These are phyloP conservation scores for Itoplectis maculator DNA, from an alignment of 2,888 invertebrate genomes.

Conservation along the genomic window DNA sequence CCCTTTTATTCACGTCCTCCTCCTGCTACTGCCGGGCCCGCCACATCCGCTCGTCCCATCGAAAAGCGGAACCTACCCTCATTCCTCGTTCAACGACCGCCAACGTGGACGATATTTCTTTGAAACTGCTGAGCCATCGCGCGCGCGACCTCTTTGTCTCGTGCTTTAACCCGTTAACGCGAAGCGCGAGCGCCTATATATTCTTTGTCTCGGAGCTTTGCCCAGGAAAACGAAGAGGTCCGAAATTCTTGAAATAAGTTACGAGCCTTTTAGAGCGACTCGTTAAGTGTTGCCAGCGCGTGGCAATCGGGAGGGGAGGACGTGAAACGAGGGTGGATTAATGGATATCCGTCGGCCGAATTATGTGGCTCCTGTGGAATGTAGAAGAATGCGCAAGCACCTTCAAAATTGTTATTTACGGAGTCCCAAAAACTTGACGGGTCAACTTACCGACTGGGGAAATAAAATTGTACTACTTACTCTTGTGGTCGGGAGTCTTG, in stretches of 20 bases:
- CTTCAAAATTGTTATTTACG: too few relatives aligned
- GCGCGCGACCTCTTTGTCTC: slow-evolving; percentile 54
- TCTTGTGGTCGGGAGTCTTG: too few relatives aligned
- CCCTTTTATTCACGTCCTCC: slow-evolving; percentile 72
- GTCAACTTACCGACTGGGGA: too few relatives aligned
- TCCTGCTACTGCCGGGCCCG: slow-evolving; percentile 53
- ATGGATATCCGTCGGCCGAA: background rate
- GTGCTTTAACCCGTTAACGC: slow-evolving; percentile 70
- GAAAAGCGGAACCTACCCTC: slow-evolving; percentile 39
- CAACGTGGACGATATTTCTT: slow-evolving; percentile 72
- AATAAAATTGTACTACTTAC: too few relatives aligned
- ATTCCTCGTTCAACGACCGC: slow-evolving; percentile 44
- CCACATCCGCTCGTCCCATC: slow-evolving; percentile 61
- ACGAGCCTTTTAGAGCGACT: background rate
- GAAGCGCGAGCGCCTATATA: slow-evolving; percentile 65
- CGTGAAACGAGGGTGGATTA: background rate
- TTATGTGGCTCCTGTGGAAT: background rate
- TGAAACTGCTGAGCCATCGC: slow-evolving; percentile 73
- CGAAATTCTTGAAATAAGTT: slow-evolving; percentile 41
- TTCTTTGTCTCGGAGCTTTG: slow-evolving; percentile 66
- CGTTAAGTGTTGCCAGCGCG: background rate
- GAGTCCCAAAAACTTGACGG: too few relatives aligned
- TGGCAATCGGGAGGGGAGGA: background rate
- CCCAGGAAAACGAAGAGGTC: background rate
- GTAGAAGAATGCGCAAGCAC: too few relatives aligned